phyloP scores from a whole-genome alignment of 53 echinoderm and acorn worm genomes.

The Echinarachnius parma region DNA sequence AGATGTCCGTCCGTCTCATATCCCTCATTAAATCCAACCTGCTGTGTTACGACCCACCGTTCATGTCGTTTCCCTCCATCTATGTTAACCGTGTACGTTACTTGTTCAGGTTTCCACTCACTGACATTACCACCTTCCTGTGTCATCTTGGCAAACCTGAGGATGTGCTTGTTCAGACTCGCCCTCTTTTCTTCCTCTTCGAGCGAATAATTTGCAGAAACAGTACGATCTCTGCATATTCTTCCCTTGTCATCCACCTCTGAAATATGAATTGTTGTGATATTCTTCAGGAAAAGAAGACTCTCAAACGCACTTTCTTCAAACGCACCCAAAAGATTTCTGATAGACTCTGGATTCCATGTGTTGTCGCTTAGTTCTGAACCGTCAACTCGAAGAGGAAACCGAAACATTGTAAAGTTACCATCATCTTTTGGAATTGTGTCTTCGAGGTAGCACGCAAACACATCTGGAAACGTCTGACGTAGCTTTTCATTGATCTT shows the following conservation, averaged over 20 bases:
- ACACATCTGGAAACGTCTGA: slow-evolving; percentile 50
- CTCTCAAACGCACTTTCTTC: slow-evolving; percentile 55
- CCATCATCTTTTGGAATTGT: slow-evolving; percentile 12
- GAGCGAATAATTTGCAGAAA: slow-evolving; percentile 45
- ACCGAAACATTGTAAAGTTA: slow-evolving; percentile 75
- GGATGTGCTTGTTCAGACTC: too few relatives aligned
- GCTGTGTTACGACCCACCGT: slow-evolving; percentile 72
- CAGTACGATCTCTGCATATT: slow-evolving; percentile 25
- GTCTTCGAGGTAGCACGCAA: slow-evolving; percentile 61
- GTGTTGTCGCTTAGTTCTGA: slow-evolving; percentile 48
- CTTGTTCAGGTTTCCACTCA: too few relatives aligned
- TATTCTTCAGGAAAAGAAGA: slow-evolving; percentile 73
- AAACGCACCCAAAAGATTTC: slow-evolving; percentile 8
- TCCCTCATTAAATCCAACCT: slow-evolving; percentile 47
- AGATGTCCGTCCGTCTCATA: background rate
- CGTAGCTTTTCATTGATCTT: slow-evolving; percentile 15
- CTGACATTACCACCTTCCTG: too few relatives aligned
- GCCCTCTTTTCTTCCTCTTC: too few relatives aligned
- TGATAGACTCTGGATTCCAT: slow-evolving; percentile 2
- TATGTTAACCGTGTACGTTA: too few relatives aligned
- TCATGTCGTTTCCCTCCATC: slow-evolving; percentile 18
- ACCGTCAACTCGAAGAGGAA: slow-evolving; percentile 57
- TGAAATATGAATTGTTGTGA: slow-evolving; percentile 70
- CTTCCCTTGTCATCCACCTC: slow-evolving; percentile 16
- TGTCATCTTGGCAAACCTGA: too few relatives aligned